phyloP scores from a whole-genome alignment of 2,113 vertebrate genomes.

The Callipepla squamata region DNA sequence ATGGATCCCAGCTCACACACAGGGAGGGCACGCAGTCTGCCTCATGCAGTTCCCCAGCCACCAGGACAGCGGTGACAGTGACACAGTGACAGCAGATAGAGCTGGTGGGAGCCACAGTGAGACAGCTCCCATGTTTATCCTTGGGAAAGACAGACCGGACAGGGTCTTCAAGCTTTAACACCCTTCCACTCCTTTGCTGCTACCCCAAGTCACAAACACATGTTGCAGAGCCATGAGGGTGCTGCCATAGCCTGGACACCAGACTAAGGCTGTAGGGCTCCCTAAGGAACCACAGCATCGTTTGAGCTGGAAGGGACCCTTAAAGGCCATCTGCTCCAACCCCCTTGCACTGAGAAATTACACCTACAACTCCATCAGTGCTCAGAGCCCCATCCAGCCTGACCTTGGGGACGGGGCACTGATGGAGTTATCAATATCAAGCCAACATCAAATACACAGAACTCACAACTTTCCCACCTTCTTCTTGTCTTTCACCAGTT shows the following conservation, averaged over 20 bases:
- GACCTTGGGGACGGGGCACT: too few species aligned
- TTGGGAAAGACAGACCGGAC: neutral
- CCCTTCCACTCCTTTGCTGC: neutral
- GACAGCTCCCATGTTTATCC: neutral
- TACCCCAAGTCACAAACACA: accelerated
- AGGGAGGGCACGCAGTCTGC: neutral
- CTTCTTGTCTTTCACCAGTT: neutral
- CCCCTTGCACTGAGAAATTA: too few species aligned
- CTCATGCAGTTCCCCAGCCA: neutral
- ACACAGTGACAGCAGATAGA: neutral
- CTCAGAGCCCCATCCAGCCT: too few species aligned
- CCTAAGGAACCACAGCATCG: neutral
- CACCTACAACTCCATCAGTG: too few species aligned
- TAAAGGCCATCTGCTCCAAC: too few species aligned
- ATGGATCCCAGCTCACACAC: neutral
- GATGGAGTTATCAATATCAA: too few species aligned
- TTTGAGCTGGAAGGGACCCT: too few species aligned
- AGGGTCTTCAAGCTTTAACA: neutral
- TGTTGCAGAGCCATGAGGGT: neutral
- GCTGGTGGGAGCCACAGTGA: neutral
- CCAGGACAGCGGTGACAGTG: neutral
- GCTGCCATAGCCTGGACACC: neutral
- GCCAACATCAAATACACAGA: neutral
- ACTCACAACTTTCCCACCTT: neutral
- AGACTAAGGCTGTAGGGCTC: neutral